phyloP scores from a whole-genome alignment of 2,113 vertebrate genomes.

The Thamnaconus septentrionalis region DNA sequence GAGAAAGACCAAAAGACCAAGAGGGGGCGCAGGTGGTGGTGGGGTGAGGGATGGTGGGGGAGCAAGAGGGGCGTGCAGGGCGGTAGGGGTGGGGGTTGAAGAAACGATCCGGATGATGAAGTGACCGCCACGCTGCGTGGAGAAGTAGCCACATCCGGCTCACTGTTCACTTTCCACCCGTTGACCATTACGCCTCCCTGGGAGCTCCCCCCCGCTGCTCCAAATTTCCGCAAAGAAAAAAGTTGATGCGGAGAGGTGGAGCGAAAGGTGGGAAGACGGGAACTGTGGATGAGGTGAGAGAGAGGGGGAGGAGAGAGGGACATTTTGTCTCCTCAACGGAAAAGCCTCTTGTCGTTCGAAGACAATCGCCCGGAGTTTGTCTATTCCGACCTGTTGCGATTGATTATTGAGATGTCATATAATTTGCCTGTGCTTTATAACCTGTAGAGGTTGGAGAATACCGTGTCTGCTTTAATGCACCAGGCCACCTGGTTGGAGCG shows the following conservation, averaged over 20 bases:
- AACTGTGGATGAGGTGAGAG: conserved; percentile 53
- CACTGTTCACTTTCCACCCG: conserved; percentile 60
- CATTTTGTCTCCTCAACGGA: background rate
- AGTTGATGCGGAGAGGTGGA: conserved; percentile 71
- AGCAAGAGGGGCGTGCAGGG: background rate
- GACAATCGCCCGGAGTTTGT: too few relatives aligned
- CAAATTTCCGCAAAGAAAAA: conserved; percentile 51
- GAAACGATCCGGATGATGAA: conserved; percentile 56
- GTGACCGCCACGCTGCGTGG: conserved; percentile 57
- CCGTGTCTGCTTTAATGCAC: too few relatives aligned
- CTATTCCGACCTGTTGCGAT: too few relatives aligned
- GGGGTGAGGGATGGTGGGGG: background rate
- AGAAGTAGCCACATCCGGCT: conserved; percentile 54
- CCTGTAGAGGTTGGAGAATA: too few relatives aligned
- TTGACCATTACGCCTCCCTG: conserved; percentile 36
- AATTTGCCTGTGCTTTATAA: too few relatives aligned
- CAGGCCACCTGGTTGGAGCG: too few relatives aligned
- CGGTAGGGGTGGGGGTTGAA: conserved; percentile 8
- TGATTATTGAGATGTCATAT: too few relatives aligned
- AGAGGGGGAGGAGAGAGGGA: background rate
- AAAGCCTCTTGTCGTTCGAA: background rate
- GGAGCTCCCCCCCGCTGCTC: conserved; percentile 9
- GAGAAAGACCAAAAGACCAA: background rate
- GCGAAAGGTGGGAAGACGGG: conserved; percentile 45
- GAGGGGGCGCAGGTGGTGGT: background rate